Percentiles rank a stretch among this genome's conserved stretches.
Evolutionary conservation across 2,888 invertebrate genomes (phyloP).

Genomic region (Caenorhabditis macrosperma): DNA sequence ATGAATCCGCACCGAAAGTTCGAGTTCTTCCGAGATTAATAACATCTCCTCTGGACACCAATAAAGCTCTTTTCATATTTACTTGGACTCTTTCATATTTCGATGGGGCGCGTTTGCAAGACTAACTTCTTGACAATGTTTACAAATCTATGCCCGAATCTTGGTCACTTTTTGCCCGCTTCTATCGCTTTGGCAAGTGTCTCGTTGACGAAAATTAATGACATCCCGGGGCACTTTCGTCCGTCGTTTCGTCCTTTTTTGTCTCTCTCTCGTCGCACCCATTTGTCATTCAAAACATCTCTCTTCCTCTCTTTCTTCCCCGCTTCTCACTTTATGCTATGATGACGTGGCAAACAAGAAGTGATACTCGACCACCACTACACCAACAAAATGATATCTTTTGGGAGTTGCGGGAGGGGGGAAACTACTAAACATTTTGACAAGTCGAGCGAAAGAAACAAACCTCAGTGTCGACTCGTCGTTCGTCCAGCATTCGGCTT

Average conservation of each 20-base stretch:
- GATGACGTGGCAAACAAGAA: not conserved
- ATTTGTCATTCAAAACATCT: constrained; percentile 18
- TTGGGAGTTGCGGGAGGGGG: not conserved
- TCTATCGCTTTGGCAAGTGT: constrained; percentile 10
- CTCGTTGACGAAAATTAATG: constrained; percentile 54
- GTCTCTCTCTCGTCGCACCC: constrained; percentile 6
- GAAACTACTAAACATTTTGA: not conserved
- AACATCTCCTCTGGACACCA: too few species aligned
- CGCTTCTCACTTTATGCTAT: too few species aligned
- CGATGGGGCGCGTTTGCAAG: too few species aligned
- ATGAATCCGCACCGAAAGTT: constrained; percentile 36
- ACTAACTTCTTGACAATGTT: too few species aligned
- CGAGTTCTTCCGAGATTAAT: not conserved
- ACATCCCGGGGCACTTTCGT: constrained; percentile 9
- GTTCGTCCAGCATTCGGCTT: constrained; percentile 53
- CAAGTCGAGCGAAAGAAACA: not conserved
- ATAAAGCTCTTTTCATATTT: not conserved
- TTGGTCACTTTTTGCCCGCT: constrained; percentile 11
- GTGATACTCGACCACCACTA: not conserved
- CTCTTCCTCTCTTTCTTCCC: not conserved
- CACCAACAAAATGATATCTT: constrained; percentile 5
- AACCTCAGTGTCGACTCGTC: constrained; percentile 59
- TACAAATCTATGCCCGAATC: not conserved
- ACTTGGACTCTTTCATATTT: not conserved
- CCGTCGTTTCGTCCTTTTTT: not conserved